Base-by-base conservation (phyloP, 2,113 vertebrate genomes). In the Trichomycterus rosablanca region DNA sequence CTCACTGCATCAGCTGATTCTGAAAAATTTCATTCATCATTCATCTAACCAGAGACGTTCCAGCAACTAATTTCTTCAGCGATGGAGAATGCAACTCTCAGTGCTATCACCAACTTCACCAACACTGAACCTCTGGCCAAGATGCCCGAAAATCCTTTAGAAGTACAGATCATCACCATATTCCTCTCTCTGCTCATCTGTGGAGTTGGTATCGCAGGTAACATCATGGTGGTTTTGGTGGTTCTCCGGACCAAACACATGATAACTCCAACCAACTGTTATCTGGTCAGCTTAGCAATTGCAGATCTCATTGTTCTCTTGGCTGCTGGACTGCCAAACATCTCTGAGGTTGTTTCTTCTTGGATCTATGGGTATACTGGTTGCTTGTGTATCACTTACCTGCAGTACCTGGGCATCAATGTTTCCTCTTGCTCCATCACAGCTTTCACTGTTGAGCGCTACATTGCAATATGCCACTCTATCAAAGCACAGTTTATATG, bases 401-500 rank as follows among this genome's bases (percentile, higher is more conserved):
- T 71, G 14, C 69, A 71, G 46, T 71, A 71, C 30, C 63, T 71
- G 63, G 69, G 69, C 45, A 71, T 71, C 45, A 71, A 71, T n/a
- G 69, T 71, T 16, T 71, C 69, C 3, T 71, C 63, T 39, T 71
- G 69, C 45, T 71, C 69, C 23, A 71, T 71, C 57, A 71, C 59
- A 53, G 66, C 66, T 30, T 68, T 68, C 30, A 68, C 66, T 3
- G 66, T 68, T 15, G 66, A 68, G 30, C 53, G 6, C 39, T 76
- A 78, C 68, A 76, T 82, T 0, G 67, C 76, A 0, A 74, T 83
- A 59, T 83, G 79, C 62, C 75, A 76, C 61, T 76, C 68, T 0
- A 74, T 76, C 40, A 63, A 55, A 30, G 81, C 75, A 1, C 79
- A 84, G 50, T 67, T 75, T 0, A 45, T 78, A 20, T 80, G 81